These are phyloP conservation scores for Agrypnia vestita DNA, from an alignment of 1,140 invertebrate species.

Conservation along the genomic window DNA sequence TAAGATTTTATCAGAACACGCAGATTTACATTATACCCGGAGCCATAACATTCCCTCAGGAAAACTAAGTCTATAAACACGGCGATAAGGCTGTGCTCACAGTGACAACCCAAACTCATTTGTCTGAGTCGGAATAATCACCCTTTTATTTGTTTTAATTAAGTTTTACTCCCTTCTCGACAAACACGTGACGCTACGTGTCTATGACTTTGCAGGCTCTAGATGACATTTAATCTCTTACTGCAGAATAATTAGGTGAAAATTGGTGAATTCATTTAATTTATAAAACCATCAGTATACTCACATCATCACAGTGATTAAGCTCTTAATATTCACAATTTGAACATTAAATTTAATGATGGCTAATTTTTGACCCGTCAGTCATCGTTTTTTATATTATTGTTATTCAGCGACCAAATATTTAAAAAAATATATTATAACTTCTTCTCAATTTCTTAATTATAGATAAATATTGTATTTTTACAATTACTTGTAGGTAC, in stretches of 20 bases:
- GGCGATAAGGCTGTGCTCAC: slow-evolving; percentile 43
- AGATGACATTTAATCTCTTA: slow-evolving; percentile 44
- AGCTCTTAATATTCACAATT: too few species aligned
- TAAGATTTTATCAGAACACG: slow-evolving; percentile 39
- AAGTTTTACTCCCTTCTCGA: slow-evolving; percentile 55
- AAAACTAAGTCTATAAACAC: slow-evolving; percentile 52
- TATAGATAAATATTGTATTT: too few species aligned
- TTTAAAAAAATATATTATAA: too few species aligned
- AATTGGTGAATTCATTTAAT: background rate
- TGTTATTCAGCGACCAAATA: too few species aligned
- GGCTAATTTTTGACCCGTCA: too few species aligned
- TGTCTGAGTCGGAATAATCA: slow-evolving; percentile 60
- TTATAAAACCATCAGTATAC: too few species aligned
- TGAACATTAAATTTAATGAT: too few species aligned
- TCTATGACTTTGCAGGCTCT: slow-evolving; percentile 4
- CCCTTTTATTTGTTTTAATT: slow-evolving; percentile 61
- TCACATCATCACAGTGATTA: too few species aligned
- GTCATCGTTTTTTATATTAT: too few species aligned
- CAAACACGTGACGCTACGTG: slow-evolving; percentile 13
- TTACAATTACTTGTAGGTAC: too few species aligned
- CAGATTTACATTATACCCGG: slow-evolving; percentile 30
- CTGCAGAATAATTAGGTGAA: slow-evolving; percentile 42
- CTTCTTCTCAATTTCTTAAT: too few species aligned
- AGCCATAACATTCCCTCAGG: slow-evolving; percentile 26
- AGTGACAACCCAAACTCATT: slow-evolving; percentile 58